These are phyloP conservation scores for Diadumene lineata DNA, from an alignment of 92 coral and sea anemone species.

Conservation along the genomic window DNA sequence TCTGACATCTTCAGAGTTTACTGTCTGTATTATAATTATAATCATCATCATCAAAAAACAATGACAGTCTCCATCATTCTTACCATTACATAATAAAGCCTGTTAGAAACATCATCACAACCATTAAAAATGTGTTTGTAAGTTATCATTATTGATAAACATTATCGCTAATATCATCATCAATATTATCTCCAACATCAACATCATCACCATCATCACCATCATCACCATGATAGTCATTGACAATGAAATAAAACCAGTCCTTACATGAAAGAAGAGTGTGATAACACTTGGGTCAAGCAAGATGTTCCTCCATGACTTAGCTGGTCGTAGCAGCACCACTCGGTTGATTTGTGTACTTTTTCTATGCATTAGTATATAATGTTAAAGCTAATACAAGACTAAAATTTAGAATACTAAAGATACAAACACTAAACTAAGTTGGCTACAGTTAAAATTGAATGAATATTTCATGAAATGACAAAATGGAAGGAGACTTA, in stretches of 20 bases:
- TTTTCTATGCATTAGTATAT: constrained; percentile 37
- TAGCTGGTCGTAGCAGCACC: constrained; percentile 75
- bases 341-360: constrained; percentile 53
- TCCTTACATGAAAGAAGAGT: constrained; percentile 76
- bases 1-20: no score
- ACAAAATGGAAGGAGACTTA: background rate
- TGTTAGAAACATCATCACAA: background rate
- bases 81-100: background rate
- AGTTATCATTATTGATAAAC: no score
- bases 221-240: background rate
- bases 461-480: background rate
- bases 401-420: no score
- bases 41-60: no score
- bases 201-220: background rate
- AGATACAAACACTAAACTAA: no score
- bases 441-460: no score
- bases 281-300: constrained; percentile 66
- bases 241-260: background rate
- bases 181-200: background rate
- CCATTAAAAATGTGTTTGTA: no score
- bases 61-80: no score
- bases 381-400: constrained; percentile 40
- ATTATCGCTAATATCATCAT: no score
- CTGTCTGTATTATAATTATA: no score
- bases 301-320: constrained; percentile 77